A percentile compares a stretch with the other conserved stretches of the same genome.
These are phyloP conservation scores for Streblospio benedicti DNA, from an alignment of 1,140 invertebrate genomes.

Conservation along the genomic window DNA sequence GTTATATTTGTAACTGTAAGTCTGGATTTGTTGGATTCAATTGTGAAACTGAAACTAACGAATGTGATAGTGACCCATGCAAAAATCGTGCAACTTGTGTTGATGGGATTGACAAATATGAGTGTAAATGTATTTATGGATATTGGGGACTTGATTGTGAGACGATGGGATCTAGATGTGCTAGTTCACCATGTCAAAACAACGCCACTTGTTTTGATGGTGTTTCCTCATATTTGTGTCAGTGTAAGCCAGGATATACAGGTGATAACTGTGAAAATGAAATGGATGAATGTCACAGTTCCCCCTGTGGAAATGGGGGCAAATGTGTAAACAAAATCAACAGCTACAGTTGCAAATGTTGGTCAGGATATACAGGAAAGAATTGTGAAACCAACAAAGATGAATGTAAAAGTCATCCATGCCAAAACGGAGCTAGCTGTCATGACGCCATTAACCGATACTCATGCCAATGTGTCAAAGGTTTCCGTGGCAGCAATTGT, in stretches of 20 bases:
- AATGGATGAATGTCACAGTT: not conserved
- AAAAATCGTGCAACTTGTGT: constrained; percentile 16
- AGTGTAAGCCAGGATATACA: not conserved
- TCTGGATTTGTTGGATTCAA: too few species aligned
- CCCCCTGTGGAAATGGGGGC: constrained; percentile 73
- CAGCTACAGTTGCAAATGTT: constrained; percentile 19
- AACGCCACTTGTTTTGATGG: not conserved
- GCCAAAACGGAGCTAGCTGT: constrained; percentile 2
- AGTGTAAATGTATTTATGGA: constrained; percentile 23
- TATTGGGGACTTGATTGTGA: constrained; percentile 23
- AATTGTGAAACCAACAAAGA: constrained; percentile 19
- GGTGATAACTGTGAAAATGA: not conserved
- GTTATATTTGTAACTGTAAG: too few species aligned
- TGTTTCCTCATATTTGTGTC: not conserved
- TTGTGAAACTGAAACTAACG: not conserved
- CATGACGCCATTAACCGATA: constrained; percentile 9
- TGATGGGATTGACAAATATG: constrained; percentile 18
- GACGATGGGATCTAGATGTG: too few species aligned
- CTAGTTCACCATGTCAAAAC: not conserved
- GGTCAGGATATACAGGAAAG: constrained; percentile 18
- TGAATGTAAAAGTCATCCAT: constrained; percentile 13
- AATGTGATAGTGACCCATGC: constrained; percentile 20
- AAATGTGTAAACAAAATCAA: constrained; percentile 60
- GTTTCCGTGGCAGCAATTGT: not conserved
- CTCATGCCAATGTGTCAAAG: constrained; percentile 5